Evolutionary conservation across 2,797 vertebrate genomes (phyloP), one percentile per base, ranked within the genome.

Genomic region (Thalassophryne amazonica): DNA sequence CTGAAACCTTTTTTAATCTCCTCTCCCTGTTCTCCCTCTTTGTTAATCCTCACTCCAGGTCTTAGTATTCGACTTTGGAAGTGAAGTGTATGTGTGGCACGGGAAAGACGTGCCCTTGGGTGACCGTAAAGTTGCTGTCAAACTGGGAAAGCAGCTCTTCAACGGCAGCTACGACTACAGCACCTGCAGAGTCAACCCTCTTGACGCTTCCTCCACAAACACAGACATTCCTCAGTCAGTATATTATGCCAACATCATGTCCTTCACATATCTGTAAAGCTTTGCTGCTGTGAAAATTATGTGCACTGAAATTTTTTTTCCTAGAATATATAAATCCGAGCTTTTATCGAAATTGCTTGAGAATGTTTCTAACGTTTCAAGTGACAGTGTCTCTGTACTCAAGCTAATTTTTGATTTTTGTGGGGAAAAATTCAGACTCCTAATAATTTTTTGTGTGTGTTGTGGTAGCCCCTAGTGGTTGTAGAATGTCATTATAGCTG

Each of bases 41-140:
- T 21, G 14, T 16, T 2, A 33, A 3, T 3, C 19, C 6, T 1
- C 19, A 23, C 41, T 2, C 11, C 69, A 93, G 92, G 91, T 89
- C 3, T 72, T 93, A 36, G 89, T 93, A 68, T 91, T 92, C 76
- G 92, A 93, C 66, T 93, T 93, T 73, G 92, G 92, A 41, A 39
- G 86, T 0, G 92, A 93, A 58, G 84, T 93, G 53, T 93, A 93
- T 3, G 85, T 93, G 1, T 93, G 92, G 92, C 84, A 87, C 2
- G 92, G 92, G 13, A 92, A 92, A 68, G 92, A 92, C 7, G 92
- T 93, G 54, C 58, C 91, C 8, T 62, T 92, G 63, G 68, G 83
- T 8, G 87, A 92, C 69, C 86, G 92, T 46, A 93, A 93, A 73
- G 80, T 91, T 18, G 92, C 89, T 1, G 84, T 92, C 9, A 91